Base-by-base conservation (phyloP, 37 sponge, comb jelly and placozoan species). In the Axinella damicornis region DNA sequence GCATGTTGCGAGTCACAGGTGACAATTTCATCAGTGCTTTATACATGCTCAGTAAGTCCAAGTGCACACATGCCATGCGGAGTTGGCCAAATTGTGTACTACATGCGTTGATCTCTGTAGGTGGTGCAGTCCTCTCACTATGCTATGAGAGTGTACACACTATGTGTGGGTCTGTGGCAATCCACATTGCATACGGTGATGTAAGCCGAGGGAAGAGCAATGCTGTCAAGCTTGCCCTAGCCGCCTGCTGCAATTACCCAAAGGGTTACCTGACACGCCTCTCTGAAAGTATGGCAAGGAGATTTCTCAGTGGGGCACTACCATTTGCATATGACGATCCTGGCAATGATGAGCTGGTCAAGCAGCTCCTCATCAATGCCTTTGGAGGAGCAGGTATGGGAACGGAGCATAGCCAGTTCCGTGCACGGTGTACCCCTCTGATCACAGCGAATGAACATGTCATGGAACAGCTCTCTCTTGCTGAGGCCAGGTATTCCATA, bases 181-280 rank as follows among this genome's bases (percentile, higher is more conserved):
- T 65, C 18, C 67, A 65, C 14, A 65, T 65, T 27, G 67, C 67
- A 14, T 65, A 27, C 22, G 67, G 67, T 27, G 67, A 65, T 19
- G 22, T 65, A 27, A 65, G 67, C 30, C 14, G 67, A 22, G 67
- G 67, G 13, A 65, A 65, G 25, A 65, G 24, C 67, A 65, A 65
- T 65, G 67, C 67, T n/a, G 67, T 13, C 30, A 65, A 65, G 25
- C 14, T 65, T 15, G 67, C 67, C 16, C 22, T 65, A 25, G 67
- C 67, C 14, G 67, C 67, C 14, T 18, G 24, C 13, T 65, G 67
- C 30, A 65, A 65, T 22, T 22, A 24, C 14, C 24, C 16, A 25
- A 19, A 65, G 16, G 67, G 67, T 19, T 65, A 24, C 30, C 25
- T 24, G 30, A 65, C 67, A 20, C 19, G 19, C 58, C 19, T 57